Base-by-base conservation (phyloP, 2,888 invertebrate species). In the Noctua janthina region DNA sequence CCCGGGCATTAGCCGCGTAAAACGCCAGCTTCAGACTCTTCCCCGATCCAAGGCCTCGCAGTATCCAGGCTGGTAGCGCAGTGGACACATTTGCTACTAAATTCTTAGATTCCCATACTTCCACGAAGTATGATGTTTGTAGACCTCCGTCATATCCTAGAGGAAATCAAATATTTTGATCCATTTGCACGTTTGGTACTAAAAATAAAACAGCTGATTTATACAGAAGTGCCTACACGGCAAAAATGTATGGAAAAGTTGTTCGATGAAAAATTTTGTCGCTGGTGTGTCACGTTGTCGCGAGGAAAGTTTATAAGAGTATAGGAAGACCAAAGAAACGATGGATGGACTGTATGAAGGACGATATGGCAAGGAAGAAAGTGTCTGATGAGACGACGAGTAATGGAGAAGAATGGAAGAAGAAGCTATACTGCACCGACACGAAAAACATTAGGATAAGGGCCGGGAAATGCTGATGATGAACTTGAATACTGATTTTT, bases 1-100 rank as follows among this genome's bases (percentile, higher is more conserved):
- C 99, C 91, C 98, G 98, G 11, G 98, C 97, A 94, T 99, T 99
- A 81, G 98, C 98, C 2, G 99, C 98, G 94, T 98, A 99, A 84
- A 99, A 97, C 76, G 98, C 97, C 94, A 99, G 98, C 90, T 98
- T 98, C 87, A 99, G 97, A 29, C 98, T 97, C 90, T 98, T 98
- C 11, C 98, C 99, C 0, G 99, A 97, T 78, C 98, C 98, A 76
- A 99, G 97, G 10, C 98, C 98, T 88, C 98, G 97, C 1, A 99
- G 98, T 78, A 98, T 98, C 96, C 99, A 98, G 56, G 98, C 97
- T 0, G 99, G 98, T 89, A 97, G 97, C 85, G 97, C 97, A 62
- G 98, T 98, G 6, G 98, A 98, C 15, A 98, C 97, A 92, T 98
- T 98, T 17, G 98, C 97, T 89, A 98, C 97, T 39, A 98, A 95